Evolutionary conservation across 2,797 vertebrate genomes (phyloP), one percentile per base, ranked within the genome.

Genomic region (Enteromius unitaeniatus): DNA sequence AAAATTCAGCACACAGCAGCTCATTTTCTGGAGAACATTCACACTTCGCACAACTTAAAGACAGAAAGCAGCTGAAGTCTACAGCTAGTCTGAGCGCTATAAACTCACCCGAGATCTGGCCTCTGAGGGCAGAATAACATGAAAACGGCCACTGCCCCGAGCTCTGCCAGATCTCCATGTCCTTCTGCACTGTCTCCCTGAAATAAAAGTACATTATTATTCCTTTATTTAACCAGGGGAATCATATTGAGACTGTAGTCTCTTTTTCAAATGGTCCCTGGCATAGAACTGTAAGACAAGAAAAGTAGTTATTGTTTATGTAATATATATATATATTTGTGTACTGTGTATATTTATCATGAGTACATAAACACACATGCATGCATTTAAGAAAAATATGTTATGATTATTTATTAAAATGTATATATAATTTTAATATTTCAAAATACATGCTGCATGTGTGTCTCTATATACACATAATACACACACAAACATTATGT

Each of bases 121-220:
- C 88, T 86, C 94, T 96, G 86, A 91, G 37, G 0, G 85, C 89
- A 0, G 95, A 95, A 64, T 97, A 99, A 86, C 93, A 96, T 0
- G 98, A 99, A 89, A 98, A 95, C 67, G 91, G 91, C 98, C 97
- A 99, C 53, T 98, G 97, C 0, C 96, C 94, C 3, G 97, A 98
- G 60, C 89, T 95, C 90, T 96, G 95, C 97, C 97, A 99, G 26
- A 69, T 65, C 49, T 97, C 96, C 94, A 99, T 95, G 89, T 99
- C 98, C 69, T 88, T 91, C 88, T 94, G 92, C 83, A 99, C 93
- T 47, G 93, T 89, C 83, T 97, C 97, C 7, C 98, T 99, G 88
- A 23, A 67, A 77, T n/a, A 23, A 21, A 60, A 26, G 49, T 11
- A 84, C 2, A 0, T n/a, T n/a, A n/a, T n/a, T n/a, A n/a, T n/a